Evolutionary conservation across 1,140 invertebrate species (phyloP).

Genomic region (Adelges cooleyi): DNA sequence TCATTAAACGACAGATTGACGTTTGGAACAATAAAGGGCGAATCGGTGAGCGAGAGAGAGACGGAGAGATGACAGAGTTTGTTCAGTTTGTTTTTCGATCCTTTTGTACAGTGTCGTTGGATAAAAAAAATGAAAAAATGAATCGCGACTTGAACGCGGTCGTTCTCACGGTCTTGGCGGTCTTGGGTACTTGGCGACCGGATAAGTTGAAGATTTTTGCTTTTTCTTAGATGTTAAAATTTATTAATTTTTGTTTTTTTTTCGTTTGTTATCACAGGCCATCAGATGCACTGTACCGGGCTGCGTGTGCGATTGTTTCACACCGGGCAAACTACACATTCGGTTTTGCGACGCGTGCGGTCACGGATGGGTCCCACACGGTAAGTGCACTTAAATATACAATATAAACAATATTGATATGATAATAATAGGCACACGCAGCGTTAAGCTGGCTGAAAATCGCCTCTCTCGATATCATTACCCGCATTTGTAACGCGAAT

Average conservation of each 20-base stretch:
- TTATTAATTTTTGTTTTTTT: constrained; percentile 35
- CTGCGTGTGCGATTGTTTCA: constrained; percentile 61
- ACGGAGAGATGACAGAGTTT: constrained; percentile 1
- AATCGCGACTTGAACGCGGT: background rate
- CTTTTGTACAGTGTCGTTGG: constrained; percentile 12
- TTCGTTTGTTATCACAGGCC: too few relatives aligned
- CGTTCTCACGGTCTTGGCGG: constrained; percentile 7
- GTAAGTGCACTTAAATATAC: constrained; percentile 43
- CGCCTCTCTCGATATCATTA: background rate
- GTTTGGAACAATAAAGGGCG: constrained; percentile 25
- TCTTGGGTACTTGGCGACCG: background rate
- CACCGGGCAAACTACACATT: constrained; percentile 56
- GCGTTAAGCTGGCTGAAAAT: background rate
- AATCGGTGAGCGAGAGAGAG: background rate
- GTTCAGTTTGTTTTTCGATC: constrained; percentile 19
- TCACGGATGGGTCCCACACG: constrained; percentile 67
- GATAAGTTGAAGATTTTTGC: background rate
- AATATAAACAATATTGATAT: background rate
- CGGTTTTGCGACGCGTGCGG: constrained; percentile 60
- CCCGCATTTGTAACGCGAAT: too few relatives aligned
- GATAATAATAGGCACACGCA: background rate
- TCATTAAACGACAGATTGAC: constrained; percentile 29
- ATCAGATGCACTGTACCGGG: constrained; percentile 58
- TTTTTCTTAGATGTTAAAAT: background rate
- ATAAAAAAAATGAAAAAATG: constrained; percentile 8